Evolutionary conservation across 2,888 invertebrate genomes (phyloP).

Genomic region (Hoplodrina blanda): DNA sequence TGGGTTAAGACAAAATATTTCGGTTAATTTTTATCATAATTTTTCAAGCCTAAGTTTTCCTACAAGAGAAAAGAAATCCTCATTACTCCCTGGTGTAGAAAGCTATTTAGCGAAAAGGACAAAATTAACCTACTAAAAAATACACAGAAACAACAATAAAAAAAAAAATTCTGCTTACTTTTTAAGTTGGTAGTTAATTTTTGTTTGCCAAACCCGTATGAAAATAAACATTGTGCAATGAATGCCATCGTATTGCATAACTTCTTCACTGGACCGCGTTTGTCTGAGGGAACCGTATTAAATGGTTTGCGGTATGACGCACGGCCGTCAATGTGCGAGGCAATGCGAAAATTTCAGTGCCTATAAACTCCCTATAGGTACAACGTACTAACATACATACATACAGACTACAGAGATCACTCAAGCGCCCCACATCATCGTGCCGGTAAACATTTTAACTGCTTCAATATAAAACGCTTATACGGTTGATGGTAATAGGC

Average conservation of each 20-base stretch:
- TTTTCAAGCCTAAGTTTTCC: too few relatives aligned
- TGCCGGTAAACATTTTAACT: conserved; percentile 48
- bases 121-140: too few relatives aligned
- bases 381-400: conserved; percentile 33
- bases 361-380: conserved; percentile 59
- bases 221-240: not conserved
- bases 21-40: too few relatives aligned
- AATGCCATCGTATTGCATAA: conserved; percentile 67
- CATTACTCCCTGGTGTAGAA: too few relatives aligned
- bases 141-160: too few relatives aligned
- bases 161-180: too few relatives aligned
- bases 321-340: conserved; percentile 65
- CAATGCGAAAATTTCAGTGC: conserved; percentile 67
- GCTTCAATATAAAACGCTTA: conserved; percentile 18
- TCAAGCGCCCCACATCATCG: conserved; percentile 49
- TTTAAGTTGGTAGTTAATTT: too few relatives aligned
- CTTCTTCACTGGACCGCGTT: conserved; percentile 53
- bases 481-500: too few relatives aligned
- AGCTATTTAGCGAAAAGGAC: too few relatives aligned
- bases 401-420: conserved; percentile 34
- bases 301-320: conserved; percentile 82
- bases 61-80: too few relatives aligned
- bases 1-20: too few relatives aligned
- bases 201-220: too few relatives aligned
- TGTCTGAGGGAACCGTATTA: conserved; percentile 78